Percentiles rank a stretch among this genome's conserved stretches.
Conservation (phyloP, 2,888 invertebrate species). For the Polyommatus iphigenia region DNA sequence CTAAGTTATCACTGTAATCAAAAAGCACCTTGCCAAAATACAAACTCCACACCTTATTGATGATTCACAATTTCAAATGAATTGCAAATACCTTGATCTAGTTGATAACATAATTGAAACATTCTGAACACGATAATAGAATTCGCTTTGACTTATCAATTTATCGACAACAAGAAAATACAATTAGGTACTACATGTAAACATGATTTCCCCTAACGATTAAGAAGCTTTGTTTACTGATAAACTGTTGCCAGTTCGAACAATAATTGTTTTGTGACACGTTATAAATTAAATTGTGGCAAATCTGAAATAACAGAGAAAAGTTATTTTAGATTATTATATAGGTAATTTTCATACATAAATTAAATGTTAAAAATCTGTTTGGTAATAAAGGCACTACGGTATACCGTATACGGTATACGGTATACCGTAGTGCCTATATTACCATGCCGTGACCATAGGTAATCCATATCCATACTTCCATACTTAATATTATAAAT, state of each 20-base stretch:
- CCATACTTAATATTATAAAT: too few relatives aligned
- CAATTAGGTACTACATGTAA: not conserved
- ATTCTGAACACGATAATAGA: not conserved
- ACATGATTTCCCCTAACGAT: not conserved
- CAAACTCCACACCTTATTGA: not conserved
- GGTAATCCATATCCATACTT: too few relatives aligned
- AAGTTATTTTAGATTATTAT: not conserved
- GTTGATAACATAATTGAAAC: not conserved
- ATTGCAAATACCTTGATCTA: not conserved
- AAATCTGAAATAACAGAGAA: not conserved
- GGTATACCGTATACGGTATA: too few relatives aligned
- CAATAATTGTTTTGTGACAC: conserved; percentile 10
- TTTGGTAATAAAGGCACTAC: too few relatives aligned
- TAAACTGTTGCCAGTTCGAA: not conserved
- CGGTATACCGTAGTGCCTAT: too few relatives aligned
- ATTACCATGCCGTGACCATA: too few relatives aligned
- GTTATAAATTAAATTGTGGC: not conserved
- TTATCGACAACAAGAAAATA: not conserved
- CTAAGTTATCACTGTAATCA: too few relatives aligned
- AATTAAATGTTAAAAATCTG: too few relatives aligned
- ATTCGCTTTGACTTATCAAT: not conserved
- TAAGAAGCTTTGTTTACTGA: not conserved
- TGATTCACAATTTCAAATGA: not conserved
- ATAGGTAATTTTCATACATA: too few relatives aligned
- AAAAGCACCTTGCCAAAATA: not conserved